phyloP scores from a whole-genome alignment of 2,797 vertebrate genomes.

The Propithecus deckenii region DNA sequence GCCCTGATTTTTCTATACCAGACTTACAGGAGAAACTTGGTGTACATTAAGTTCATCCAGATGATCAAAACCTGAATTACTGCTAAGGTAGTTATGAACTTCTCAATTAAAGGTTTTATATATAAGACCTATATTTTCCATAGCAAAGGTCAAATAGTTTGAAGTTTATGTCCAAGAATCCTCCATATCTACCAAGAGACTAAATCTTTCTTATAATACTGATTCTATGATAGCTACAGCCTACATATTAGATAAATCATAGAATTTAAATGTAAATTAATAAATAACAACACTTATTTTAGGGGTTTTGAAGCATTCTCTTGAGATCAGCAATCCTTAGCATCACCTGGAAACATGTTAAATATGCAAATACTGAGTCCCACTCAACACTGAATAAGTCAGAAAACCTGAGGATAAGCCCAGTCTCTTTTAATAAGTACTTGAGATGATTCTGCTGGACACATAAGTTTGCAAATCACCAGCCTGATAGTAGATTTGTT shows the following conservation, averaged over 20 bases:
- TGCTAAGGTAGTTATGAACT: not conserved
- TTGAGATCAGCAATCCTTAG: not conserved
- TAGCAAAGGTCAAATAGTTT: not conserved
- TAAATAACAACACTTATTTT: not conserved
- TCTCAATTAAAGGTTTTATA: not conserved
- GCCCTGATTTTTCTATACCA: not conserved
- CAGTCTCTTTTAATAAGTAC: not conserved
- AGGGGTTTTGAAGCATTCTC: not conserved
- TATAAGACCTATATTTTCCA: not conserved
- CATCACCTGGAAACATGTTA: not conserved
- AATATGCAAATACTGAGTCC: not conserved
- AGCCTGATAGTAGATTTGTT: not conserved
- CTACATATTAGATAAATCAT: not conserved
- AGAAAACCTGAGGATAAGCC: not conserved
- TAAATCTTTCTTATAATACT: not conserved
- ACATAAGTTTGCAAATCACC: not conserved
- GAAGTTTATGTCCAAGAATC: not conserved
- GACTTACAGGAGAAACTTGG: not conserved
- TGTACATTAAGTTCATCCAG: not conserved
- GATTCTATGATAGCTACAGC: accelerated
- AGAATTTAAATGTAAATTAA: not conserved
- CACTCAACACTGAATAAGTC: accelerated
- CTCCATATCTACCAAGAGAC: not conserved
- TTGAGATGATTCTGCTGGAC: not conserved
- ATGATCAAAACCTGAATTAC: not conserved